Conservation (phyloP, 1,140 invertebrate genomes). For the Bombus waltoni region DNA sequence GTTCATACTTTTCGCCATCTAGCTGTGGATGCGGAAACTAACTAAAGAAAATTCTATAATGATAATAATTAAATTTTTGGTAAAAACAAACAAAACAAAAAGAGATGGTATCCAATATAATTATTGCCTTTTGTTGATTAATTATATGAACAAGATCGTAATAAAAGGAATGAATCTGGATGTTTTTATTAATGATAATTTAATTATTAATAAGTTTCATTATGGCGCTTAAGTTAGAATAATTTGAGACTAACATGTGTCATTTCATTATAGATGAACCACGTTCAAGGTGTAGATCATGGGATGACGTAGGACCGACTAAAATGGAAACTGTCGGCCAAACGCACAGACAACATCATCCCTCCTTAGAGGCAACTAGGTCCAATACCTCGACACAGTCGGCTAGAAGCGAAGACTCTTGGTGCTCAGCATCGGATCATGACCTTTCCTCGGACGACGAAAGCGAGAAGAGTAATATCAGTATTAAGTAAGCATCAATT, state of each 20-base stretch:
- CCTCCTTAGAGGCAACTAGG: slow-evolving; percentile 76
- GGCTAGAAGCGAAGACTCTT: slow-evolving; percentile 84
- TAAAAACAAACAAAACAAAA: background rate
- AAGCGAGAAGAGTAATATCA: slow-evolving; percentile 84
- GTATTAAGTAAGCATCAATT: slow-evolving; percentile 82
- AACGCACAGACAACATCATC: slow-evolving; percentile 73
- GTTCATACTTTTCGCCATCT: background rate
- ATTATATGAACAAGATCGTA: background rate
- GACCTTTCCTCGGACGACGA: slow-evolving; percentile 86
- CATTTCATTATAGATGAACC: slow-evolving; percentile 83
- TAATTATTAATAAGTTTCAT: background rate
- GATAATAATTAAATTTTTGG: background rate
- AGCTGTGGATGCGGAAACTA: background rate
- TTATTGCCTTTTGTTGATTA: background rate
- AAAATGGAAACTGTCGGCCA: slow-evolving; percentile 79
- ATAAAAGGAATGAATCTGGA: background rate
- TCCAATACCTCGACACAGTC: slow-evolving; percentile 81
- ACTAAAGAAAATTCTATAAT: background rate
- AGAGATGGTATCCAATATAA: background rate
- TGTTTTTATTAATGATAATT: background rate
- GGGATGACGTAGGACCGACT: slow-evolving; percentile 83
- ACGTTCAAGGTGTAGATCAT: slow-evolving; percentile 83
- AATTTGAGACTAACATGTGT: background rate
- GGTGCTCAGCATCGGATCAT: slow-evolving; percentile 85
- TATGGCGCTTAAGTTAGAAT: background rate